Percentiles rank a stretch among this genome's conserved stretches.
Evolutionary conservation across 2,888 invertebrate genomes (phyloP).

Genomic region (Drosophila anomelani): DNA sequence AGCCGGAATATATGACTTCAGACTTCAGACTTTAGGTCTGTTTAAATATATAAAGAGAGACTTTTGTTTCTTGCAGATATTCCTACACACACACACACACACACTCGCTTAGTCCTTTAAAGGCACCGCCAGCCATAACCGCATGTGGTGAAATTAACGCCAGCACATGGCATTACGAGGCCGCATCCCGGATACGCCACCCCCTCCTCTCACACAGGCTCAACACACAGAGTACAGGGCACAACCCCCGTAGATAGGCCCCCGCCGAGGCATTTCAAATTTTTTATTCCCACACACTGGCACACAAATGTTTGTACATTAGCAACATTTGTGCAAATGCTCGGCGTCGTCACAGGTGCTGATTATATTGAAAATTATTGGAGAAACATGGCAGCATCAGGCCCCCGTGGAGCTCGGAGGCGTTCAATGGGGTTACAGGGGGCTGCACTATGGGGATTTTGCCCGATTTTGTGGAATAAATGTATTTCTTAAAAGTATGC

Average conservation of each 20-base stretch:
- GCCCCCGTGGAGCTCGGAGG: slow-evolving; percentile 21
- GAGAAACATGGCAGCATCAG: slow-evolving; percentile 66
- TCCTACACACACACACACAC: neutral
- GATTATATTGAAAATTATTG: slow-evolving; percentile 79
- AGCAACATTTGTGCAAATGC: slow-evolving; percentile 73
- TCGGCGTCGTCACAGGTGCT: slow-evolving; percentile 71
- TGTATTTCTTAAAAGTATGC: too few relatives aligned
- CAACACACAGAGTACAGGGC: neutral
- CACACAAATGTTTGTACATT: slow-evolving; percentile 74
- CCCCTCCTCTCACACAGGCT: neutral
- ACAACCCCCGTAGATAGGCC: slow-evolving; percentile 12
- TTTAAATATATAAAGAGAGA: slow-evolving; percentile 27
- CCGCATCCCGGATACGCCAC: slow-evolving; percentile 34
- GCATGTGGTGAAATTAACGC: slow-evolving; percentile 71
- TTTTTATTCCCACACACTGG: slow-evolving; percentile 53
- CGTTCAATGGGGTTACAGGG: slow-evolving; percentile 14
- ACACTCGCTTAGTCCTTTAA: neutral
- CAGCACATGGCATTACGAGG: slow-evolving; percentile 59
- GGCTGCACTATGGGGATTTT: too few relatives aligned
- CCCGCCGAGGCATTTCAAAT: slow-evolving; percentile 55
- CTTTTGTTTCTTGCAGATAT: slow-evolving; percentile 1
- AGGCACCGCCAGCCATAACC: slow-evolving; percentile 37
- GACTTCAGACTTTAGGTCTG: neutral
- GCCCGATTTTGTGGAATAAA: too few relatives aligned
- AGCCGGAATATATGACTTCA: too few relatives aligned